Conservation (phyloP, 1,140 invertebrate genomes). For the Mizuhopecten yessoensis region DNA sequence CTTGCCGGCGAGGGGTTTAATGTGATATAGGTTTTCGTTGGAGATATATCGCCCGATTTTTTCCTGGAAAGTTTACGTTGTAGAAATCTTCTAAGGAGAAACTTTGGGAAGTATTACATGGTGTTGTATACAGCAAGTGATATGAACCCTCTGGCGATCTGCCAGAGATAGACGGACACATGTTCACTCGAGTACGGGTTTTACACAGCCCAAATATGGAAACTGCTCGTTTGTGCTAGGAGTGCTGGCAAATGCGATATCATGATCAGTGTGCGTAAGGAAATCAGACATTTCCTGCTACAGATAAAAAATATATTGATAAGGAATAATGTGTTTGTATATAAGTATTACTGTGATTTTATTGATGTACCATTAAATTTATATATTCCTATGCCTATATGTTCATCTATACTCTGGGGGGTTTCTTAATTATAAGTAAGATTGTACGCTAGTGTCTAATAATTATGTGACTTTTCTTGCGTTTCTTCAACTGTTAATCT, state of each 20-base stretch:
- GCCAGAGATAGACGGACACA: background rate
- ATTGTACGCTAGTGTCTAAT: too few relatives aligned
- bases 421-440: too few relatives aligned
- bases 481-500: too few relatives aligned
- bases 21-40: slow-evolving; percentile 7
- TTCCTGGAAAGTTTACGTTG: slow-evolving; percentile 10
- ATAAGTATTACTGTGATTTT: background rate
- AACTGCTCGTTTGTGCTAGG: background rate
- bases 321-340: background rate
- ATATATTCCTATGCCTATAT: too few relatives aligned
- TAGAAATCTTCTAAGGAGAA: background rate
- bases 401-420: too few relatives aligned
- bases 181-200: too few relatives aligned
- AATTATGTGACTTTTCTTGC: too few relatives aligned
- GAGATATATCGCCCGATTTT: background rate
- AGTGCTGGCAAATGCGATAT: too few relatives aligned
- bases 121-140: slow-evolving; percentile 6
- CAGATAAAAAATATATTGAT: background rate
- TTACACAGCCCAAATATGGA: slow-evolving; percentile 1
- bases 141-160: slow-evolving; percentile 22
- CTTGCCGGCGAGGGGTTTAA: background rate
- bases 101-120: background rate
- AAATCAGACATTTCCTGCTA: background rate
- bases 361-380: background rate
- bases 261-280: background rate